Evolutionary conservation across 2,888 invertebrate genomes (phyloP), one percentile per base, ranked within the genome.

Genomic region (Ophion ellenae): DNA sequence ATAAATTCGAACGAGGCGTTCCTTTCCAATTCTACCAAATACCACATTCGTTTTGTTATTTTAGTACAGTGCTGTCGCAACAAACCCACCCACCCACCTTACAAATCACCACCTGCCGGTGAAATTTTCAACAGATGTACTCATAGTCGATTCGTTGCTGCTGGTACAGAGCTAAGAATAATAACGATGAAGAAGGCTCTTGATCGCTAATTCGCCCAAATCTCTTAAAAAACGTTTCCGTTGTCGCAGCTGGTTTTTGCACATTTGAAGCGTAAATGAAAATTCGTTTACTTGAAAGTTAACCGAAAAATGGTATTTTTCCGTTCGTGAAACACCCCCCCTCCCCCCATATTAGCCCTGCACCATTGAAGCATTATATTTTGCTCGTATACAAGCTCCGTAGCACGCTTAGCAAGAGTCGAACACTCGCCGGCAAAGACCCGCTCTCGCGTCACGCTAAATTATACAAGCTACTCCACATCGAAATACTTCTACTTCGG

Each of bases 371-470:
- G 28, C 20, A 53, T 73, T 73, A 32, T 73, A 73, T 36, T 73
- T 36, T 36, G 57, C 36, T 73, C 32, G 32, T 36, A 59, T 20
- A 59, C 20, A 20, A 57, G 11, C 10, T 40, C 40, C 40, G 36
- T 74, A 45, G 63, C 14, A 24, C 24, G 32, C 14, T 57, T 40
- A 53, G 36, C 32, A 53, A 73, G 64, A 73, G 17, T 11, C 47
- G 47, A 79, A 20, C 17, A 63, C n/a, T 20, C 63, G 36, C 63
- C 20, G 53, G 24, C 63, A 24, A 7, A 47, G 74, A 83, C 63
- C 74, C 36, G 69, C 53, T 64, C 53, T 75, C 57, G 45, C 67
- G 63, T 32, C 66, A 70, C 10, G 40, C 40, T 61, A 77, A 47
- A 67, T 45, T 28, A 53, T 53, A 59, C 17, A 20, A 2, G 66